Evolutionary conservation across 1,140 invertebrate species (phyloP).

Genomic region (Drosophila varians): DNA sequence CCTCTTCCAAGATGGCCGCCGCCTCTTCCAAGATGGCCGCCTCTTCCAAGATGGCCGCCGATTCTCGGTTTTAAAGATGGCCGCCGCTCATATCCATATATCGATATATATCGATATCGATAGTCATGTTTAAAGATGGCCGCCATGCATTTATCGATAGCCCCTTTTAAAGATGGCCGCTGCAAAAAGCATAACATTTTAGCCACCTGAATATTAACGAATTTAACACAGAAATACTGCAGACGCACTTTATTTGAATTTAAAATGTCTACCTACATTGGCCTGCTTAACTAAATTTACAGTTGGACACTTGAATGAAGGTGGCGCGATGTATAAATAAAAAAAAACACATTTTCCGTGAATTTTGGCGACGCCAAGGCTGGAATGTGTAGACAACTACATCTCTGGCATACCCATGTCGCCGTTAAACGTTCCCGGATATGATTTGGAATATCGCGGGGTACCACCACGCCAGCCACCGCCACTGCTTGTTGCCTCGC

Average conservation of each 20-base stretch:
- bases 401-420: background rate
- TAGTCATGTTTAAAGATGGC: too few relatives aligned
- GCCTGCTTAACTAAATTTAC: background rate
- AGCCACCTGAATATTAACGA: background rate
- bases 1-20: too few relatives aligned
- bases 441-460: background rate
- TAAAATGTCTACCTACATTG: background rate
- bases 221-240: background rate
- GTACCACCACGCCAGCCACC: background rate
- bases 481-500: background rate
- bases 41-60: too few relatives aligned
- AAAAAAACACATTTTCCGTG: background rate
- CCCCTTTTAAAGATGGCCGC: too few relatives aligned
- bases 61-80: too few relatives aligned
- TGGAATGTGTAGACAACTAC: background rate
- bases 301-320: background rate
- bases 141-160: too few relatives aligned
- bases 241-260: constrained; percentile 21
- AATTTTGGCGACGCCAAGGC: background rate
- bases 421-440: background rate
- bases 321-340: background rate
- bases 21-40: too few relatives aligned
- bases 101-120: too few relatives aligned
- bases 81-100: too few relatives aligned
- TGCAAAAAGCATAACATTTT: background rate